Evolutionary conservation across 1,140 invertebrate genomes (phyloP), one percentile per base, ranked within the genome.

Genomic region (Zelostemma sp.): DNA sequence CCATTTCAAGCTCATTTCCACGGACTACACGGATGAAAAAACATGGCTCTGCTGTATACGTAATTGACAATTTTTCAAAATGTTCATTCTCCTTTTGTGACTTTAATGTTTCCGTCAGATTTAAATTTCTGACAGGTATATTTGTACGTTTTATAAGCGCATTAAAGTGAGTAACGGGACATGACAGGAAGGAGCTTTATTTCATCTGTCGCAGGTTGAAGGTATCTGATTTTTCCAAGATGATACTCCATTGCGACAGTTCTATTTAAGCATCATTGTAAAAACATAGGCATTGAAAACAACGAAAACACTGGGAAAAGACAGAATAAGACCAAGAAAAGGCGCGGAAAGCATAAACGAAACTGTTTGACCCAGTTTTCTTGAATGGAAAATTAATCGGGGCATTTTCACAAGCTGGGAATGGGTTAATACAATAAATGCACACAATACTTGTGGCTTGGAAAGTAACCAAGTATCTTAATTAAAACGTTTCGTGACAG

Each of bases 401-500:
- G 41, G 11, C 28, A 31, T n/a, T n/a, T n/a, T 11, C 28, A 47
- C 19, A 21, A 15, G 18, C 11, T 47, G 45, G 2, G 45, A 21
- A 47, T 47, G 19, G 19, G 45, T 47, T 21, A 47, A 47, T 21
- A 47, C 18, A 47, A 47, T 47, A 21, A 21, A 12, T 21, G 6
- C 6, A 47, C 11, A 17, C 4, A 47, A 21, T 21, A 47, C 19
- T 11, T 47, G 45, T 21, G 45, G 45, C 18, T 47, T 47, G 45
- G 45, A 17, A 21, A 47, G 19, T n/a, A 47, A 21, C 45, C 45
- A 47, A n/a, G 19, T n/a, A 16, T 47, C 45, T 47, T 47, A 47
- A 47, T 47, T 47, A 47, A 47, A 6, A 21, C 45, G 45, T 25
- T 47, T 47, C n/a, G n/a, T n/a, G n/a, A n/a, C n/a, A n/a, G n/a